Evolutionary conservation across 2,888 invertebrate genomes (phyloP).

Genomic region (Clistopyga incitator): DNA sequence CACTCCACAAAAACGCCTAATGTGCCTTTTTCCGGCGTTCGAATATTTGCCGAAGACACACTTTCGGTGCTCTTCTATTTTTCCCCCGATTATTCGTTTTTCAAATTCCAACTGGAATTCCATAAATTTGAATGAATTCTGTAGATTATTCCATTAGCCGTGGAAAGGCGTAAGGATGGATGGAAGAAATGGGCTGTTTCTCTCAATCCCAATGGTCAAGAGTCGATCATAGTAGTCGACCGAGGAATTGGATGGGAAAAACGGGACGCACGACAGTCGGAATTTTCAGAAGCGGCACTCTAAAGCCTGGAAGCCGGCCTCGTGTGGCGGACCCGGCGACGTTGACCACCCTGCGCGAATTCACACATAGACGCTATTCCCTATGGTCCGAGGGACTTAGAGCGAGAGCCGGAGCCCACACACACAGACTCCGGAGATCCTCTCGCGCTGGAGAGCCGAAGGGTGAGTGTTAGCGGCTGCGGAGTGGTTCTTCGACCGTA

Average conservation of each 20-base stretch:
- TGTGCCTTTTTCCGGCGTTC: not conserved
- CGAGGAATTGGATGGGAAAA: conserved; percentile 37
- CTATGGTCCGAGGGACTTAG: conserved; percentile 52
- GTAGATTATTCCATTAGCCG: conserved; percentile 60
- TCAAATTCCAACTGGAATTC: conserved; percentile 19
- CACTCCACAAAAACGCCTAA: too few relatives aligned
- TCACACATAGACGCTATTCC: conserved; percentile 39
- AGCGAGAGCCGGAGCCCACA: conserved; percentile 27
- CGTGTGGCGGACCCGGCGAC: conserved; percentile 26
- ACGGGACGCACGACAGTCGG: conserved; percentile 38
- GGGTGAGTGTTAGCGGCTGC: conserved; percentile 55
- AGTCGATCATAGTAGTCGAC: conserved; percentile 32
- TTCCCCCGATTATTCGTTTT: conserved; percentile 1
- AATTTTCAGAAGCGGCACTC: conserved; percentile 63
- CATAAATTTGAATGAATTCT: conserved; percentile 62
- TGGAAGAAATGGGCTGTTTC: conserved; percentile 18
- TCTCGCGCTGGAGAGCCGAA: conserved; percentile 67
- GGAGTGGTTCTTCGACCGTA: conserved; percentile 72
- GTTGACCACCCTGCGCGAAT: conserved; percentile 54
- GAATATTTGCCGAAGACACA: not conserved
- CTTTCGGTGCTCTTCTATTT: not conserved
- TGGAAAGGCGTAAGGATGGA: conserved; percentile 32
- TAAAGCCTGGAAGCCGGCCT: conserved; percentile 49
- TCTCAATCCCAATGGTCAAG: conserved; percentile 29
- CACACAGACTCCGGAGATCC: conserved; percentile 40